Conservation (phyloP, 1,140 invertebrate species). For the Cyclina sinensis region DNA sequence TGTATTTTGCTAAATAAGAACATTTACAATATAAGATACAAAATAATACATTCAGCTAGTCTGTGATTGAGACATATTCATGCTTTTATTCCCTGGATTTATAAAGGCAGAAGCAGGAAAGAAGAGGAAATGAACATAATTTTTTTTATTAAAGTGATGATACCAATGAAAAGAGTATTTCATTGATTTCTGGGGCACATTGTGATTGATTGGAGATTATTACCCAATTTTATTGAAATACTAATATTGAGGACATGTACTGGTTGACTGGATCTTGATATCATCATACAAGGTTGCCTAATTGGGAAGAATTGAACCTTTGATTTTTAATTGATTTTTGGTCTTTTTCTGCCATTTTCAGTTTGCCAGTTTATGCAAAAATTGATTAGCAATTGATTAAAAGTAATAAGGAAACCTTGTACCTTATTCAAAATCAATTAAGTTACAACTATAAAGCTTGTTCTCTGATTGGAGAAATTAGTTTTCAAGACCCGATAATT, state of each 20-base stretch:
- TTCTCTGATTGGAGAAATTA: not conserved
- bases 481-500: too few species aligned
- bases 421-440: not conserved
- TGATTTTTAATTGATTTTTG: conserved; percentile 23
- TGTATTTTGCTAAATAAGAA: too few species aligned
- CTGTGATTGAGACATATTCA: not conserved
- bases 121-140: conserved; percentile 8
- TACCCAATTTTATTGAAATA: conserved; percentile 17
- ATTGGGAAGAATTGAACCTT: not conserved
- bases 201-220: conserved; percentile 3
- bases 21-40: too few species aligned
- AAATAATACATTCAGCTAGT: too few species aligned
- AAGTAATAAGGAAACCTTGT: conserved; percentile 26
- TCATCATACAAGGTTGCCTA: not conserved
- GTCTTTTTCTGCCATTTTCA: not conserved
- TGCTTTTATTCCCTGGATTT: not conserved
- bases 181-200: not conserved
- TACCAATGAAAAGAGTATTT: not conserved
- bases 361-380: conserved; percentile 8
- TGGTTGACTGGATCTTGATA: not conserved
- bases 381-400: conserved; percentile 37
- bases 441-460: not conserved
- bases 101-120: not conserved
- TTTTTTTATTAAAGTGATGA: conserved; percentile 6
- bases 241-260: not conserved